Evolutionary conservation across 2,888 invertebrate genomes (phyloP), one percentile per base, ranked within the genome.

Genomic region (Hololepta plana): DNA sequence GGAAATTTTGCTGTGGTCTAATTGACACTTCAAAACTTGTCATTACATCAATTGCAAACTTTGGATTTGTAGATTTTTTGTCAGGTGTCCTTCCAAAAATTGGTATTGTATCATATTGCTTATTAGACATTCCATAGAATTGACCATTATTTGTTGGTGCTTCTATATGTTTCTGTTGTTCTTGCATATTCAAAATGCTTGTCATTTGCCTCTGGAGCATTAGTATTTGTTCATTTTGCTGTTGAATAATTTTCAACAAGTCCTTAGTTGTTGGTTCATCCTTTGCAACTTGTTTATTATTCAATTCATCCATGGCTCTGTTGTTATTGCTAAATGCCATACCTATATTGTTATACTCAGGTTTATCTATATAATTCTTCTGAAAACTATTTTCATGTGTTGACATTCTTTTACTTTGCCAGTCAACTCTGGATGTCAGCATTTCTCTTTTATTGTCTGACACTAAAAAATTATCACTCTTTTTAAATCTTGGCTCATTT

Each of bases 11-110:
- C 19, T 32, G 42, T 4, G 36, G 36, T 25, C 40, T 34, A 24
- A 53, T 41, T 1, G 52, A 51, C 43, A 73, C 63, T 53, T 74
- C 72, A 47, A 73, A 72, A 47, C 72, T 73, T 2, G 73, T 73
- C 67, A 72, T 74, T 2, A 74, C 66, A 30, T 73, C 73, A 27
- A 74, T 69, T 1, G 74, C 72, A 40, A 72, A 50, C 64, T 71
- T 38, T 53, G 62, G 43, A 28, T n/a, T n/a, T n/a, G n/a, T n/a
- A n/a, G n/a, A n/a, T n/a, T n/a, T n/a, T n/a, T n/a, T n/a, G n/a
- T n/a, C n/a, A n/a, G n/a, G n/a, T n/a, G n/a, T n/a, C n/a, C n/a
- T n/a, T 17, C n/a, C 17, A n/a, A 7, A n/a, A n/a, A n/a, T n/a
- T n/a, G 17, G 7, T 17, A 17, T 7, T 17, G 17, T 17, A 7